These are phyloP conservation scores for Oryctolagus cuniculus DNA, from an alignment of 2,113 vertebrate species.

Conservation along the genomic window mOryCun1.1 NC_091451.1:8952001-8952500, in stretches of 20 bases:
- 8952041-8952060: neutral
- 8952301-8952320: neutral
- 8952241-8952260: constrained; percentile 53
- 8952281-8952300: neutral
- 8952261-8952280: constrained; percentile 43
- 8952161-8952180: neutral
- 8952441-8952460: neutral
- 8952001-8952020: neutral
- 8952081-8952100: neutral
- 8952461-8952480: neutral
- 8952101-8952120: too few relatives aligned
- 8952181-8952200: neutral
- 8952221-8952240: neutral
- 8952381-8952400: neutral
- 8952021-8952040: neutral
- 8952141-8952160: neutral
- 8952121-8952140: neutral
- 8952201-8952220: constrained; percentile 57
- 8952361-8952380: neutral
- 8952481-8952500: neutral
- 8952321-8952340: neutral
- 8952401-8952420: neutral
- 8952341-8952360: neutral
- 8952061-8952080: neutral
- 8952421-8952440: neutral